Evolutionary conservation across 64 coral and sea anemone genomes (phyloP).

Genomic region (Montipora sp.): DNA sequence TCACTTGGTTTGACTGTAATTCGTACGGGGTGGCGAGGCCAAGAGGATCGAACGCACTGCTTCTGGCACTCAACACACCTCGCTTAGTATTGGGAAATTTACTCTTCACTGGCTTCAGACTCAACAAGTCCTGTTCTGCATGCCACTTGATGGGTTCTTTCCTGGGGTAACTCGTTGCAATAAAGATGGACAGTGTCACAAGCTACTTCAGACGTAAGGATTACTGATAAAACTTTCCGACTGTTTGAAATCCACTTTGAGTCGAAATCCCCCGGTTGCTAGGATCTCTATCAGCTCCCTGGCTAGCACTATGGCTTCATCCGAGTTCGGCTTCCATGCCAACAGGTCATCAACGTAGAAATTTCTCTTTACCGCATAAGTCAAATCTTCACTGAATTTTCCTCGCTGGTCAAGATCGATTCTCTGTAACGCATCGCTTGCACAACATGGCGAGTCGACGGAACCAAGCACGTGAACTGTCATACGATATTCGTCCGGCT

Average conservation of each 20-base stretch:
- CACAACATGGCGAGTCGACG: conserved; percentile 10
- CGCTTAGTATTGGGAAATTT: conserved; percentile 15
- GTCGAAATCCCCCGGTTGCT: neutral
- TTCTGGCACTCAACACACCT: conserved; percentile 34
- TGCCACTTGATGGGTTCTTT: neutral
- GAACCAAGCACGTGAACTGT: neutral
- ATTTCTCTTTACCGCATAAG: neutral
- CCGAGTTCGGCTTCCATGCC: neutral
- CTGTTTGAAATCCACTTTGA: neutral
- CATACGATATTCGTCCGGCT: conserved; percentile 51
- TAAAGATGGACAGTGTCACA: neutral
- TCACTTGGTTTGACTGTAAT: no score
- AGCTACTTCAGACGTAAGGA: neutral
- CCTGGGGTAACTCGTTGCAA: neutral
- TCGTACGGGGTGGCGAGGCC: neutral
- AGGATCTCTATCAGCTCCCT: no score
- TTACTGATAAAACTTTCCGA: neutral
- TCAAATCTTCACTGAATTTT: neutral
- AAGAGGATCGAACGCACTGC: conserved; percentile 27
- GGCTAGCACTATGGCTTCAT: neutral
- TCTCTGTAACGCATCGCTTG: conserved; percentile 38
- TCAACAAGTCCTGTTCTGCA: neutral
- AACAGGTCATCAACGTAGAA: neutral
- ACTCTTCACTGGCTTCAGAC: neutral
- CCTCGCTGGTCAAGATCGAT: neutral